Percentiles rank a stretch among this genome's conserved stretches.
Evolutionary conservation across 2,797 vertebrate genomes (phyloP).

Genomic region (Brachymystax lenok): DNA sequence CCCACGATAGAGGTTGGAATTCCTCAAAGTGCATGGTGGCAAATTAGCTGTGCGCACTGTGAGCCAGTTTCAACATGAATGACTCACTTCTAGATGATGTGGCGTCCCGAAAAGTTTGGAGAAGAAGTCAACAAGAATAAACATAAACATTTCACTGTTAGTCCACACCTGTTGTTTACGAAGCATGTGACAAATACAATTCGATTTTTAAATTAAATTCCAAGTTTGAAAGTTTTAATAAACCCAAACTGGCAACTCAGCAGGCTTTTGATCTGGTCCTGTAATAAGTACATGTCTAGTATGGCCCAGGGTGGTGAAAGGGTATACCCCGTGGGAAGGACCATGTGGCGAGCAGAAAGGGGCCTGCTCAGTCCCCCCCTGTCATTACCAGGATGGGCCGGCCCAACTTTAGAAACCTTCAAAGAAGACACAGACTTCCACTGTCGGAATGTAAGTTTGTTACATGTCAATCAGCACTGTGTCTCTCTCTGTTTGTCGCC

Average conservation of each 20-base stretch:
- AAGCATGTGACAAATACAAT: too few species aligned
- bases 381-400: slow-evolving; percentile 43
- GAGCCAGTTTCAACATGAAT: not conserved
- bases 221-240: not conserved
- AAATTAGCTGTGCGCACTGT: slow-evolving; percentile 10
- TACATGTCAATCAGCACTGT: slow-evolving; percentile 44
- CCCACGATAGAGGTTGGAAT: not conserved
- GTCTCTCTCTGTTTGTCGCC: slow-evolving; percentile 11
- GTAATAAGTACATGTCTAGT: slow-evolving; percentile 27
- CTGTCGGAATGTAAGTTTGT: slow-evolving; percentile 39
- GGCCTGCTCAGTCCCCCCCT: slow-evolving; percentile 30
- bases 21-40: slow-evolving; percentile 9
- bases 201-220: not conserved
- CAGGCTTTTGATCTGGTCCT: not conserved
- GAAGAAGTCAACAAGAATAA: not conserved
- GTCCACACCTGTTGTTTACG: too few species aligned
- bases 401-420: slow-evolving; percentile 35
- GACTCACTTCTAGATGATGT: not conserved
- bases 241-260: not conserved
- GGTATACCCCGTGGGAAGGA: slow-evolving; percentile 14
- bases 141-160: not conserved
- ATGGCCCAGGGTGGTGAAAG: slow-evolving; percentile 11
- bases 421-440: slow-evolving; percentile 43
- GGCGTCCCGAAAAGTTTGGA: not conserved
- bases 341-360: slow-evolving; percentile 12